Evolutionary conservation across 2,888 invertebrate genomes (phyloP).

Genomic region (Micropterix aruncella): DNA sequence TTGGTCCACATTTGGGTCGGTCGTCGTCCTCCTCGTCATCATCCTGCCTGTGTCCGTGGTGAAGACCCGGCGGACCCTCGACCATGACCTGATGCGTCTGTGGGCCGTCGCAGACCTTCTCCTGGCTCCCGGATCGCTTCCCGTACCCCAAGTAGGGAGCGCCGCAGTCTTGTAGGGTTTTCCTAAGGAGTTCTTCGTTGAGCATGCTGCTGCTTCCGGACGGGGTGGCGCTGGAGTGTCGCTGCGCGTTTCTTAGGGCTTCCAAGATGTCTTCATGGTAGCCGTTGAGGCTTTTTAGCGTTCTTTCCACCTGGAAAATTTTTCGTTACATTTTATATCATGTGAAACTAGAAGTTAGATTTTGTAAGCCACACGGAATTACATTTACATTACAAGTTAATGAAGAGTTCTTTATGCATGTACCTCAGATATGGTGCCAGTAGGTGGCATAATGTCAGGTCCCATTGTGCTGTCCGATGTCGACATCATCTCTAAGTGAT

Average conservation of each 20-base stretch:
- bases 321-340: too few relatives aligned
- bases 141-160: constrained; percentile 41
- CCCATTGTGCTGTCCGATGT: constrained; percentile 56
- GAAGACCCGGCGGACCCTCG: constrained; percentile 21
- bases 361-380: too few relatives aligned
- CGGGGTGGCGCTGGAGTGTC: constrained; percentile 44
- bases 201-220: constrained; percentile 49
- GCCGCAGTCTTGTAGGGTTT: constrained; percentile 49
- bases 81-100: constrained; percentile 40
- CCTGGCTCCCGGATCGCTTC: constrained; percentile 55
- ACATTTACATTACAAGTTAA: too few relatives aligned
- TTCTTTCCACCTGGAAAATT: constrained; percentile 32
- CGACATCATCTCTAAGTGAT: constrained; percentile 52
- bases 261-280: constrained; percentile 88
- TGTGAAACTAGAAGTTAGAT: too few relatives aligned
- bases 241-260: constrained; percentile 74
- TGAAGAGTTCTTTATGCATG: constrained; percentile 67
- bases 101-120: constrained; percentile 60
- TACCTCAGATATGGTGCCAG: constrained; percentile 55
- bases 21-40: constrained; percentile 48
- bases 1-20: constrained; percentile 65
- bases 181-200: constrained; percentile 53
- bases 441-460: constrained; percentile 34
- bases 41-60: constrained; percentile 18
- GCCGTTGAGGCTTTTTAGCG: constrained; percentile 79